phyloP scores from a whole-genome alignment of 2,888 invertebrate species.

The Dryomyza anilis region DNA sequence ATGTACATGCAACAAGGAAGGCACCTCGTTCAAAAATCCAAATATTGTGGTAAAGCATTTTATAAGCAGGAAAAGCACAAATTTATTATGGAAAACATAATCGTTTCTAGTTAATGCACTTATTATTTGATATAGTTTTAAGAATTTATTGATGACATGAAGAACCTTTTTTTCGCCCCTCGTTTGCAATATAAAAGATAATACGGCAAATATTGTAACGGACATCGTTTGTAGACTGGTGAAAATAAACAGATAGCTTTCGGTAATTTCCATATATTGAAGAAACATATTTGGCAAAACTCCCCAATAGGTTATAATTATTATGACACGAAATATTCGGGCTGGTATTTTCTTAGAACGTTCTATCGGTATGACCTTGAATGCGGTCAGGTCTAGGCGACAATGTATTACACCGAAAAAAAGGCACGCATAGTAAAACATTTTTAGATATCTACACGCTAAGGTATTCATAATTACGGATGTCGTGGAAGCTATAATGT shows the following conservation, averaged over 20 bases:
- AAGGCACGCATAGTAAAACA: too few relatives aligned
- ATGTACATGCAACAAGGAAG: conserved; percentile 29
- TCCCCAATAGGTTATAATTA: conserved; percentile 38
- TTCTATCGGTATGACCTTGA: conserved; percentile 32
- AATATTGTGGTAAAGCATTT: conserved; percentile 41
- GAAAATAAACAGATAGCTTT: conserved; percentile 38
- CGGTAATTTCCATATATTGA: neutral
- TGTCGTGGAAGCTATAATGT: too few relatives aligned
- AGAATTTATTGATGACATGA: conserved; percentile 42
- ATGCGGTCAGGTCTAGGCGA: conserved; percentile 31
- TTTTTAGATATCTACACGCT: too few relatives aligned
- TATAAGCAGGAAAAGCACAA: conserved; percentile 32
- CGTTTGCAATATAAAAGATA: conserved; percentile 42
- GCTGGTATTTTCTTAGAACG: conserved; percentile 31
- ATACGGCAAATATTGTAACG: conserved; percentile 42
- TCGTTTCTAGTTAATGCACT: conserved; percentile 22
- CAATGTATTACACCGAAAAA: conserved; percentile 42
- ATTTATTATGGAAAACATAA: conserved; percentile 38
- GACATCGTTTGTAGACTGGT: conserved; percentile 40
- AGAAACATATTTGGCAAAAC: conserved; percentile 37
- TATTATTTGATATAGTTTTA: conserved; percentile 39
- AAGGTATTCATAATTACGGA: too few relatives aligned
- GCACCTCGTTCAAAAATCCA: conserved; percentile 44
- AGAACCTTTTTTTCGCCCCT: conserved; percentile 35
- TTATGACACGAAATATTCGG: conserved; percentile 37